Base-by-base conservation (phyloP, 2,888 invertebrate genomes). In the Eurytoma adleriae region DNA sequence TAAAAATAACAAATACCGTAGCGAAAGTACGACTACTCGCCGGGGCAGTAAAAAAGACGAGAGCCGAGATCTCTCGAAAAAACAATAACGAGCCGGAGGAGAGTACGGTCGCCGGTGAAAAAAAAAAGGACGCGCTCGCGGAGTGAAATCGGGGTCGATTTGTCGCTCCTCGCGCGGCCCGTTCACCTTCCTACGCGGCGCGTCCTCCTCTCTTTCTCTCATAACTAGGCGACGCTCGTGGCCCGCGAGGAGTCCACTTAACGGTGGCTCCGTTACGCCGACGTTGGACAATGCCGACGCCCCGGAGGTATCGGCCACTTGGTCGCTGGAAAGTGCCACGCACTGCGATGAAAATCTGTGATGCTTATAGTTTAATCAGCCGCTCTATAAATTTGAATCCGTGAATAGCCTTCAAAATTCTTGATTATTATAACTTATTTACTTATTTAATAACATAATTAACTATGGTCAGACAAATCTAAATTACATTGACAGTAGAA, bases 241-340 rank as follows among this genome's bases (percentile, higher is more conserved):
- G 30, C 27, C 2, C 20, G 18, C 40, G 69, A 69, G 27, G 68
- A 67, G 68, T 52, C 59, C 68, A 61, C 61, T 76, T 59, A 61
- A 76, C 61, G 54, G 80, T 81, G 83, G 83, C 83, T 84, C 83
- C 83, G 84, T 84, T 84, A 84, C n/a, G 24, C 78, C 80, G 81
- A 79, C 69, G 62, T 81, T 73, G 83, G 83, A 86, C 84, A 85
- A 85, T 87, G 83, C 80, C 79, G 83, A 82, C 81, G 80, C 79
- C 61, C 3, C 64, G 27, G 3, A 10, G n/a, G 24, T 3, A n/a
- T n/a, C n/a, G n/a, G n/a, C n/a, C n/a, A n/a, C n/a, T n/a, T n/a
- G n/a, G n/a, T n/a, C n/a, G n/a, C n/a, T n/a, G n/a, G n/a, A n/a
- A n/a, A n/a, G n/a, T n/a, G n/a, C n/a, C n/a, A n/a, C n/a, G n/a